A percentile compares a stretch with the other conserved stretches of the same genome.
Evolutionary conservation across 2,888 invertebrate species (phyloP).

Genomic region (Neria commutata): DNA sequence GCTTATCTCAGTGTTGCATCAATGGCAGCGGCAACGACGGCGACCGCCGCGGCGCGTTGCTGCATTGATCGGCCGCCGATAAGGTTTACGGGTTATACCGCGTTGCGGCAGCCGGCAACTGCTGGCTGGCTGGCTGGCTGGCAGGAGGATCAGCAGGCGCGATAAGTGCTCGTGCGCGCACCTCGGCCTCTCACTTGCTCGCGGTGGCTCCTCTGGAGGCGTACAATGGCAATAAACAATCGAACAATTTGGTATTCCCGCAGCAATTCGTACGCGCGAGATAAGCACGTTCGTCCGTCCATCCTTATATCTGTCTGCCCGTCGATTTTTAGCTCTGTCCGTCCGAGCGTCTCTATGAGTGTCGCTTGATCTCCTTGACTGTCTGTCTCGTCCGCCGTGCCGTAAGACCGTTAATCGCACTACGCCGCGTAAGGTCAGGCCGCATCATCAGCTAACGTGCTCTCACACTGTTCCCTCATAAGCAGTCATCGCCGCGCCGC

Average conservation of each 20-base stretch:
- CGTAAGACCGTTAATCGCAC: constrained; percentile 5
- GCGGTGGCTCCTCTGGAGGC: constrained; percentile 42
- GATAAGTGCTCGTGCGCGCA: neutral
- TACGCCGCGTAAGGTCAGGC: neutral
- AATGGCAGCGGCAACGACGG: constrained; percentile 39
- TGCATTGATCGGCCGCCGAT: neutral
- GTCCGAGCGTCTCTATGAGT: neutral
- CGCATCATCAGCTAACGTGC: neutral
- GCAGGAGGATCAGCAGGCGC: neutral
- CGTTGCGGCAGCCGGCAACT: neutral
- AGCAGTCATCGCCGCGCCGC: neutral
- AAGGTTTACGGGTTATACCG: neutral
- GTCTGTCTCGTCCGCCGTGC: neutral
- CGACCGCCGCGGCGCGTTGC: constrained; percentile 17
- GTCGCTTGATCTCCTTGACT: neutral
- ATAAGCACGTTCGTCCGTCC: constrained; percentile 1
- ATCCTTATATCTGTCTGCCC: neutral
- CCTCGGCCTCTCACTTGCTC: neutral
- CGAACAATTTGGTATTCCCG: constrained; percentile 48
- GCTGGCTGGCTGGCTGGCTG: neutral
- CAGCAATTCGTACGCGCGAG: constrained; percentile 13
- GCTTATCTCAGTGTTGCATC: constrained; percentile 54
- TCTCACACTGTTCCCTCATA: neutral
- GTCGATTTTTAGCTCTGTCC: neutral
- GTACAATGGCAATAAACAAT: constrained; percentile 55